Percentiles rank a stretch among this genome's conserved stretches.
Conservation (phyloP, 2,113 vertebrate genomes). For the Fregata magnificens region DNA sequence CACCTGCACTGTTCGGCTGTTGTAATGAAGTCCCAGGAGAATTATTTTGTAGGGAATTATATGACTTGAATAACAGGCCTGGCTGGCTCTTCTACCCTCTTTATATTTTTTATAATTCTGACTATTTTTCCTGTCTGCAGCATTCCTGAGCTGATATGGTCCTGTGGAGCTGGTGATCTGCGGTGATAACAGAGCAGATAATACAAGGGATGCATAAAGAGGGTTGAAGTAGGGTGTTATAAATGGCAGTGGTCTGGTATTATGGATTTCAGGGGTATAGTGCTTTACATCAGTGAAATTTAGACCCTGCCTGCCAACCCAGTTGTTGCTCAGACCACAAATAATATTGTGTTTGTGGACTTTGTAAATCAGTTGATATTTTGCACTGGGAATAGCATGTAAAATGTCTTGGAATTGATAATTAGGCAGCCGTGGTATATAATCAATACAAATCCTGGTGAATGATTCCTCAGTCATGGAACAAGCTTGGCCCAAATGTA, state of each 20-base stretch:
- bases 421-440: background rate
- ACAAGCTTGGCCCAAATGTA: background rate
- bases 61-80: conserved; percentile 10
- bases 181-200: background rate
- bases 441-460: background rate
- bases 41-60: conserved; percentile 29
- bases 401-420: background rate
- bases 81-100: background rate
- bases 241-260: background rate
- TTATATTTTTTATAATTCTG: background rate
- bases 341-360: background rate
- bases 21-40: conserved; percentile 18
- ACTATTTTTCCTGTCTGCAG: conserved; percentile 5
- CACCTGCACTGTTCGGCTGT: background rate
- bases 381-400: background rate
- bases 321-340: background rate
- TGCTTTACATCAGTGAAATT: background rate
- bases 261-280: background rate
- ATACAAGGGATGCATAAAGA: background rate
- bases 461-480: background rate
- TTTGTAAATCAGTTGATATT: background rate
- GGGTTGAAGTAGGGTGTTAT: background rate
- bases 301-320: background rate
- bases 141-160: background rate
- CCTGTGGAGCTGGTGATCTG: background rate